Evolutionary conservation across 2,888 invertebrate genomes (phyloP).

Genomic region (Leucozona laternaria): DNA sequence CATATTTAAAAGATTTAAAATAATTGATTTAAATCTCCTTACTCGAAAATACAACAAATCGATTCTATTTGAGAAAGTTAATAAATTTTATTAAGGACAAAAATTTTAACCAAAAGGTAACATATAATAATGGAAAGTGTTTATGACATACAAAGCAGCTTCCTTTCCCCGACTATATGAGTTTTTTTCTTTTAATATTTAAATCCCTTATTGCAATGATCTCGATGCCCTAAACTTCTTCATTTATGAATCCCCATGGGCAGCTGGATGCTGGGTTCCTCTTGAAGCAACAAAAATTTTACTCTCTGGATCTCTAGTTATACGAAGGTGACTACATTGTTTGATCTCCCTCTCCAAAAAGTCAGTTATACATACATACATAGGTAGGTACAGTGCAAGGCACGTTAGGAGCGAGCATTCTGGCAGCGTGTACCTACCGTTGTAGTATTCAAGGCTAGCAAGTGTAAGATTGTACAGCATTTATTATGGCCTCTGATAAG

Average conservation of each 20-base stretch:
- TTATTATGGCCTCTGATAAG: conserved; percentile 75
- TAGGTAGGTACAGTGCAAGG: conserved; percentile 33
- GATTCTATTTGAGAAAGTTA: too few species aligned
- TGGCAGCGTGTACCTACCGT: conserved; percentile 66
- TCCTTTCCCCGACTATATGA: not conserved
- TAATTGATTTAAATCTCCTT: too few species aligned
- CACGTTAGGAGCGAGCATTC: conserved; percentile 58
- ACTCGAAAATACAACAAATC: too few species aligned
- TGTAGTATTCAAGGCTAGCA: conserved; percentile 75
- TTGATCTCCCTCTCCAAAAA: conserved; percentile 52
- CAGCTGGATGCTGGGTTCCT: conserved; percentile 54
- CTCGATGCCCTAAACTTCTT: conserved; percentile 71
- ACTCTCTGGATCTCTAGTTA: conserved; percentile 64
- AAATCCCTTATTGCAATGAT: conserved; percentile 69
- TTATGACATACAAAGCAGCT: not conserved
- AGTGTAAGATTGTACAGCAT: conserved; percentile 75
- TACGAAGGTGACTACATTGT: conserved; percentile 68
- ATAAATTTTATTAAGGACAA: too few species aligned
- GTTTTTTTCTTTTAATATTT: conserved; percentile 1
- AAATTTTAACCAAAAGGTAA: too few species aligned
- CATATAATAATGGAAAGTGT: too few species aligned
- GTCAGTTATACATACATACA: not conserved
- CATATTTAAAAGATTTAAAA: too few species aligned
- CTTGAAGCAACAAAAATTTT: conserved; percentile 42
- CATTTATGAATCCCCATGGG: conserved; percentile 62